Conservation (phyloP, 1,140 invertebrate species). For the Myzus persicae region DNA sequence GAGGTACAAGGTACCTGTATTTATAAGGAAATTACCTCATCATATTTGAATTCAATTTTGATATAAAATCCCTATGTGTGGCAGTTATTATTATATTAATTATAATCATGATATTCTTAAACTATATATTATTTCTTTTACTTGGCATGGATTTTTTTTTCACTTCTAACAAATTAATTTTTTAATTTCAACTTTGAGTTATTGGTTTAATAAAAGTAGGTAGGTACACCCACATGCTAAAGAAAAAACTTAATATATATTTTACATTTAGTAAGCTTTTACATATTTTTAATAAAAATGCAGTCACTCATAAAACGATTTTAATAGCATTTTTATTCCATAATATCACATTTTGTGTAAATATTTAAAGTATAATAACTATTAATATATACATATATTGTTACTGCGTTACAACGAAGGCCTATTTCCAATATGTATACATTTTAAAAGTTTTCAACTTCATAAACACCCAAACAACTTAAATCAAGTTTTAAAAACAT, state of each 20-base stretch:
- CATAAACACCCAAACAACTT: too few relatives aligned
- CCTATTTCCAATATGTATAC: not conserved
- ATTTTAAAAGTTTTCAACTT: too few relatives aligned
- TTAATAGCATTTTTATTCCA: not conserved
- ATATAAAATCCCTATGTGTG: not conserved
- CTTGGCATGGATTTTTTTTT: not conserved
- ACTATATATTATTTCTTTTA: not conserved
- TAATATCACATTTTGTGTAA: not conserved
- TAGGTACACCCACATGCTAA: not conserved
- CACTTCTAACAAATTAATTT: not conserved
- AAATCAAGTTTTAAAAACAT: not conserved
- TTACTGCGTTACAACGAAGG: not conserved
- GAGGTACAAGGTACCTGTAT: too few relatives aligned
- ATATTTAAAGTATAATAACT: constrained; percentile 2
- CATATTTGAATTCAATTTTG: not conserved
- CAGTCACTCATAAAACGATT: constrained; percentile 20
- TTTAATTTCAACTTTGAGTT: not conserved
- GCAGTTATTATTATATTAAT: not conserved
- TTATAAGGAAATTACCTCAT: too few relatives aligned
- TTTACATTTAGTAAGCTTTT: constrained; percentile 1
- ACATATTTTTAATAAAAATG: not conserved
- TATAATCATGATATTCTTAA: not conserved
- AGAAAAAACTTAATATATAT: not conserved
- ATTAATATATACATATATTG: too few relatives aligned
- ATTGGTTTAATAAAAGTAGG: constrained; percentile 4